Evolutionary conservation across 2,113 vertebrate genomes (phyloP).

Genomic region (Addax nasomaculatus): DNA sequence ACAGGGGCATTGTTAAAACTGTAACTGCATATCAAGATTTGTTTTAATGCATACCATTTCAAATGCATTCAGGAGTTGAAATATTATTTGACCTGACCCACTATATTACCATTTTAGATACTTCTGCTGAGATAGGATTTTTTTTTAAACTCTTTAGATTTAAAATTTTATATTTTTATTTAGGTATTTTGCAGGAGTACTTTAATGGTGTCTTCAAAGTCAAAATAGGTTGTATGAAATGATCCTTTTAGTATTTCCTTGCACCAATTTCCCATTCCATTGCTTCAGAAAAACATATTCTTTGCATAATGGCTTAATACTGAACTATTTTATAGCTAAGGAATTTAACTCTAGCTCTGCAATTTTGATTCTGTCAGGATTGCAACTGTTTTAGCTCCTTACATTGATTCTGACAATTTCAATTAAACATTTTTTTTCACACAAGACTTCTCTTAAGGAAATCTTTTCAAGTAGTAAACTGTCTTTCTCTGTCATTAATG

Average conservation of each 20-base stretch:
- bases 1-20: not conserved
- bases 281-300: slow-evolving; percentile 47
- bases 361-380: slow-evolving; percentile 41
- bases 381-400: not conserved
- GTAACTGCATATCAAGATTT: not conserved
- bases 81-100: not conserved
- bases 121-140: not conserved
- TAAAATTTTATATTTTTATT: not conserved
- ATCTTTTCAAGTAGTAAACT: slow-evolving; percentile 65
- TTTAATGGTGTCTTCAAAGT: slow-evolving; percentile 13
- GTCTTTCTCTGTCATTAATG: slow-evolving; percentile 59
- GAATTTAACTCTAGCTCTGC: slow-evolving; percentile 24
- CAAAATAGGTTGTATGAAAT: slow-evolving; percentile 22
- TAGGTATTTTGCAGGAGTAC: not conserved
- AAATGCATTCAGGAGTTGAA: not conserved
- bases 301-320: slow-evolving; percentile 37
- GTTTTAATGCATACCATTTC: not conserved
- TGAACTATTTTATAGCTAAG: slow-evolving; percentile 39
- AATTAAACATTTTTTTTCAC: slow-evolving; percentile 69
- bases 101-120: not conserved
- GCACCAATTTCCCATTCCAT: slow-evolving; percentile 50
- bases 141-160: not conserved
- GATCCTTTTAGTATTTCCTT: slow-evolving; percentile 36
- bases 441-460: slow-evolving; percentile 65
- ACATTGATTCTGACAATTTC: slow-evolving; percentile 60